Conservation (phyloP, 2,888 invertebrate genomes). For the Pedicia rivosa region DNA sequence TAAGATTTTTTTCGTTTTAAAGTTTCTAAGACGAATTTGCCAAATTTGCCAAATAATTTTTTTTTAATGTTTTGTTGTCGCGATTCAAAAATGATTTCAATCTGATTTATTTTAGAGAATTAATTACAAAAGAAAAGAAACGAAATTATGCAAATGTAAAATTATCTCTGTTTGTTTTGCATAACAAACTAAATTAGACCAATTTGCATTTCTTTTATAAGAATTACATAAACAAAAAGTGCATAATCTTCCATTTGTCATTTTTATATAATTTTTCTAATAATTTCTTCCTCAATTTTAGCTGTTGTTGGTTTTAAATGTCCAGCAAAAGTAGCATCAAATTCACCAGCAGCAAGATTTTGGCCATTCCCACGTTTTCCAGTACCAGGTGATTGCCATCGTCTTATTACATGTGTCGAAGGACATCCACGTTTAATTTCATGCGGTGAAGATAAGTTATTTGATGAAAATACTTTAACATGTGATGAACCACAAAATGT, state of each 20-base stretch:
- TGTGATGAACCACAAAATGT: slow-evolving; percentile 52
- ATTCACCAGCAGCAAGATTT: slow-evolving; percentile 70
- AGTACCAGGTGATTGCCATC: slow-evolving; percentile 72
- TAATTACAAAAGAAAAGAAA: slow-evolving; percentile 3
- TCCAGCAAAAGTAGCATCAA: slow-evolving; percentile 66
- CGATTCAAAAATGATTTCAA: too few relatives aligned
- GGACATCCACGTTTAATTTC: slow-evolving; percentile 74
- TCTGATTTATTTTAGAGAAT: not conserved
- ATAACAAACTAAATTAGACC: too few relatives aligned
- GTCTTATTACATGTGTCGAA: slow-evolving; percentile 80
- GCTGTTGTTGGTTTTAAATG: slow-evolving; percentile 87
- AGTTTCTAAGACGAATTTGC: too few relatives aligned
- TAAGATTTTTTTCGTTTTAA: not conserved
- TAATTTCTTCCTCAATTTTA: too few relatives aligned
- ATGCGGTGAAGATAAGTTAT: slow-evolving; percentile 76
- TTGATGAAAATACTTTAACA: slow-evolving; percentile 66
- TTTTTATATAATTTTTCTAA: too few relatives aligned
- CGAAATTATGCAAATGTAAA: not conserved
- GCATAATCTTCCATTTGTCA: slow-evolving; percentile 6
- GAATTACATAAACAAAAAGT: not conserved
- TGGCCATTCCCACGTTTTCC: slow-evolving; percentile 87
- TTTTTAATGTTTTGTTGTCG: too few relatives aligned
- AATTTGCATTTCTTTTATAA: not conserved
- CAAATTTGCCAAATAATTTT: too few relatives aligned
- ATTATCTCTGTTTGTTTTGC: too few relatives aligned